Evolutionary conservation across 1,140 invertebrate genomes (phyloP), one percentile per base, ranked within the genome.

Genomic region (Brachionus koreanus): DNA sequence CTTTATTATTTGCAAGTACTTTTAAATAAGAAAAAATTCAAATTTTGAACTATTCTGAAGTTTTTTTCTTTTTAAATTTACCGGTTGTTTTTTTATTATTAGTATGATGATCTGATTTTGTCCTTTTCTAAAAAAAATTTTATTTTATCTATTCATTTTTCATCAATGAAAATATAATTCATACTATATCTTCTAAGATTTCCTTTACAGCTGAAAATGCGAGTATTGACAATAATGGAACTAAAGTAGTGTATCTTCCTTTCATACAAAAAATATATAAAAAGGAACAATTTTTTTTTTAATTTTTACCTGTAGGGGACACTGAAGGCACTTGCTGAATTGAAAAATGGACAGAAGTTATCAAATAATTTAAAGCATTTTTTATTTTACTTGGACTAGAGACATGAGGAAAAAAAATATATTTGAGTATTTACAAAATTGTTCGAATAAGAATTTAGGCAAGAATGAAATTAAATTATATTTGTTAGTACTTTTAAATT

Each of bases 321-420:
- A 98, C 95, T 90, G 96, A 95, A n/a, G 95, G 95, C 86, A 98
- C 97, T 93, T 98, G 96, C 92, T 93, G 95, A 87, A 97, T 19
- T 23, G 9, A 57, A 91, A 82, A 97, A 90, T 83, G 94, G 95
- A 87, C 97, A 97, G 87, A 96, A 92, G 82, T 97, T 61, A n/a
- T 29, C 37, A 67, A 83, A 81, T 42, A 35, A 33, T 29, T 16
- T 33, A 29, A 19, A 52, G 16, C 65, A 1, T 69, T 37, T 29
- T 4, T 65, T 6, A 72, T 35, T 12, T 7, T 72, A 74, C 69
- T 74, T 74, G 69, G 2, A 74, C 39, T 46, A 74, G 12, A 25
- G 69, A 74, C 69, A 74, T 74, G 16, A 46, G 3, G 12, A 74
- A 91, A 91, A 98, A 98, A 91, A 98, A 98, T 86, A 96, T 94